A percentile compares a stretch with the other conserved stretches of the same genome.
Conservation (phyloP, 1,140 invertebrate species). For the Pachypsylla venusta region DNA sequence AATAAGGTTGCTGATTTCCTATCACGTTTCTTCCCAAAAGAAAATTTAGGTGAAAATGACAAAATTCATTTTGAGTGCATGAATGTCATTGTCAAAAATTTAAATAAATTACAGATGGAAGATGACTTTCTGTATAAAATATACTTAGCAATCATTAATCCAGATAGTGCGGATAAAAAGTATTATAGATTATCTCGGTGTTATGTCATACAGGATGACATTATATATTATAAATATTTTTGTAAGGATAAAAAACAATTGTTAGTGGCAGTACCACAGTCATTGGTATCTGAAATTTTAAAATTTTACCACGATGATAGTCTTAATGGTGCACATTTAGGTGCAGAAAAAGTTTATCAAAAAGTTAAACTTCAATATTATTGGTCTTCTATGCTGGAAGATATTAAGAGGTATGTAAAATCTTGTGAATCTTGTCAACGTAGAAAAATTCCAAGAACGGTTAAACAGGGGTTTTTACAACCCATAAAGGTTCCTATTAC, state of each 20-base stretch:
- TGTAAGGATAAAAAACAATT: background rate
- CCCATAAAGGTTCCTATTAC: background rate
- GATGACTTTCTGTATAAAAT: background rate
- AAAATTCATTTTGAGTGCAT: background rate
- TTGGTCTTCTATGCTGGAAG: background rate
- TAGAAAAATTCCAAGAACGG: background rate
- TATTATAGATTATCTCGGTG: background rate
- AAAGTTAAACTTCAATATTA: background rate
- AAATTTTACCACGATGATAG: background rate
- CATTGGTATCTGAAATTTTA: background rate
- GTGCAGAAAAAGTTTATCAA: background rate
- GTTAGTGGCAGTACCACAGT: background rate
- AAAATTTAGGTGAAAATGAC: background rate
- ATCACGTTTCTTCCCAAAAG: background rate
- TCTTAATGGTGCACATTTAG: background rate
- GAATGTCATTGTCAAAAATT: background rate
- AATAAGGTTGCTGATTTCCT: background rate
- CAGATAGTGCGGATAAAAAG: background rate
- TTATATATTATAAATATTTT: background rate
- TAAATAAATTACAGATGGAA: background rate
- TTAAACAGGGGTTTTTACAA: background rate
- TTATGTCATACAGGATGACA: background rate
- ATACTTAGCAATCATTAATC: background rate
- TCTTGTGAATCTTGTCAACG: background rate
- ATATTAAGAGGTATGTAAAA: background rate